These are phyloP conservation scores for Ictalurus punctatus DNA, from an alignment of 2,113 vertebrate genomes.

Conservation along the genomic window DNA sequence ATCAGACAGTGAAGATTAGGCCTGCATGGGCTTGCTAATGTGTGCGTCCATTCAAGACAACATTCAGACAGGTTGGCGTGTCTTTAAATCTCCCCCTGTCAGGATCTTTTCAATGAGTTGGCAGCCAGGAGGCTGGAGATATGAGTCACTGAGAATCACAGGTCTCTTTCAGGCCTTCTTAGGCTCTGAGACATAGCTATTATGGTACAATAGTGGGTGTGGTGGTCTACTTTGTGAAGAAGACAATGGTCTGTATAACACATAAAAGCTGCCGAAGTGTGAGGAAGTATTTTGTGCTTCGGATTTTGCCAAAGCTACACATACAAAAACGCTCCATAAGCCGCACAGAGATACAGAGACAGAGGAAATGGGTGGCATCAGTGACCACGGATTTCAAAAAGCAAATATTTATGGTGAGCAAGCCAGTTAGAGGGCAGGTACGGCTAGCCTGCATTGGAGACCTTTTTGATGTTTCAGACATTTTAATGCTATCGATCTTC, in stretches of 20 bases:
- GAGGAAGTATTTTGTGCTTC: background rate
- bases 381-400: background rate
- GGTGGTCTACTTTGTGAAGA: conserved; percentile 6
- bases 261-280: conserved; percentile 2
- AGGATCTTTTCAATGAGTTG: conserved; percentile 11
- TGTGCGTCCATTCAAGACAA: background rate
- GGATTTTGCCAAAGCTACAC: conserved; percentile 3
- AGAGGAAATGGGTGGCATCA: background rate
- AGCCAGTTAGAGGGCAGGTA: background rate
- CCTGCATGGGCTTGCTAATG: conserved; percentile 28
- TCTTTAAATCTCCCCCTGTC: conserved; percentile 10
- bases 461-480: background rate
- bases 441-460: background rate
- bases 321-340: background rate
- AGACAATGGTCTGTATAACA: conserved; percentile 10
- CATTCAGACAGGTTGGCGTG: conserved; percentile 21
- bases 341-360: background rate
- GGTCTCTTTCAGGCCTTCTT: conserved; percentile 7
- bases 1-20: conserved; percentile 19
- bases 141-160: conserved; percentile 31
- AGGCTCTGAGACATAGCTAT: conserved; percentile 30
- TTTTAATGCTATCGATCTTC: background rate
- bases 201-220: conserved; percentile 32
- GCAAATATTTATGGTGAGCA: background rate
- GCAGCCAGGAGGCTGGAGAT: conserved; percentile 3